Conservation (phyloP, 2,113 vertebrate genomes). For the Tinamus guttatus region DNA sequence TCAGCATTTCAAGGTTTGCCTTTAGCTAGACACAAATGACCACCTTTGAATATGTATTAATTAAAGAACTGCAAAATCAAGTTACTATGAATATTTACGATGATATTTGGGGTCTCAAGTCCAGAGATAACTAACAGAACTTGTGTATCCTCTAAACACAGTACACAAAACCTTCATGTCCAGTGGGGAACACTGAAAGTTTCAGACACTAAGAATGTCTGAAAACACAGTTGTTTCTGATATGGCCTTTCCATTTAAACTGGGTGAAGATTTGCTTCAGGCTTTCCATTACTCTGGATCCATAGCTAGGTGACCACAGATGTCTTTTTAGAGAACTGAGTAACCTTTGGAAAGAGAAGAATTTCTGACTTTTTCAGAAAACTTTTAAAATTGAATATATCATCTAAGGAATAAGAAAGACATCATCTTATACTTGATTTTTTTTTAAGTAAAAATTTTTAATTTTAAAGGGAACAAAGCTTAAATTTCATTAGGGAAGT, state of each 20-base stretch:
- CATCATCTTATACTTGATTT: too few species aligned
- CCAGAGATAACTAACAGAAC: not conserved
- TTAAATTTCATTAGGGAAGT: not conserved
- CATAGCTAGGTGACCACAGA: not conserved
- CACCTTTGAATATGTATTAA: accelerated
- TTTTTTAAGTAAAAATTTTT: too few species aligned
- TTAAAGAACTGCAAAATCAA: not conserved
- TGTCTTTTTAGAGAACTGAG: not conserved
- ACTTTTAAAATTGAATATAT: not conserved
- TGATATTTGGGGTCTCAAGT: not conserved
- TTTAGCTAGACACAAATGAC: not conserved
- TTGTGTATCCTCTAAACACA: not conserved
- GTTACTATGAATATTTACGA: too few species aligned
- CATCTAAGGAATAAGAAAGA: not conserved
- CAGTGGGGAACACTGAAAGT: not conserved
- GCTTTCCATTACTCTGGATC: not conserved
- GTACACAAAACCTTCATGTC: not conserved
- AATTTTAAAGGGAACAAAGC: not conserved
- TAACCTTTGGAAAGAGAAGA: not conserved
- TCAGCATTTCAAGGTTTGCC: not conserved
- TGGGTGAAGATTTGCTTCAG: not conserved
- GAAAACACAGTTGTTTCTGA: not conserved
- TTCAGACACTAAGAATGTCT: not conserved
- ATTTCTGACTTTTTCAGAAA: not conserved
- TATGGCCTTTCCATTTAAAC: not conserved